Base-by-base conservation (phyloP, 2,888 invertebrate species). In the Antitype chi region DNA sequence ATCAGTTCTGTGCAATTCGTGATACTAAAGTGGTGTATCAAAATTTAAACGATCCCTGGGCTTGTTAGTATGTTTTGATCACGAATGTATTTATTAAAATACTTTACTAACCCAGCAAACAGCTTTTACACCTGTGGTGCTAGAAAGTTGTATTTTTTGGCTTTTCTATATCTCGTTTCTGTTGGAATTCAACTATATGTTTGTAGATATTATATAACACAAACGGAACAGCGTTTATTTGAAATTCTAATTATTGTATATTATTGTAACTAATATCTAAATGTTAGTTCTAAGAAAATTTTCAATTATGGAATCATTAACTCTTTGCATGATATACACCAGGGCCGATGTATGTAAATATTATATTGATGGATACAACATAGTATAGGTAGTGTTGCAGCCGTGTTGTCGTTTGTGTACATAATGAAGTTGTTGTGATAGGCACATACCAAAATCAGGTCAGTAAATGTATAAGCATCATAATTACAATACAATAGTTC, bases 381-480 rank as follows among this genome's bases (percentile, higher is more conserved):
- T 52, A 38, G 57, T 25, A 49, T 63, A 53, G 43, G 15, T 5
- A 28, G 6, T 28, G 60, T n/a, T 49, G 32, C 25, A 23, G 43
- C 32, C 43, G 28, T 66, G 57, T 53, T 59, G 17, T 66, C 25
- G 20, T 67, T 74, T 59, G 32, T 85, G 84, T 86, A 85, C 87
- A 86, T 81, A 84, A 78, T 88, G 74, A 82, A 68, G 60, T 73
- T 79, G 57, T 80, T 43, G 71, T 68, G 79, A 74, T 88, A 88
- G 83, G 90, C 88, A 89, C 81, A 90, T 91, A 92, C 94, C 93
- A 93, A 92, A 93, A 90, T 91, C 89, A 87, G 92, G 92, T 93
- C 92, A 92, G 92, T 92, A 90, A 84, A 78, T 62, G 15, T 68
- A 43, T 82, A 49, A 87, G 88, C 87, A 83, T 87, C 78, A 74